Evolutionary conservation across 2,797 vertebrate species (phyloP).

Genomic region (Sebastes baramenuke): DNA sequence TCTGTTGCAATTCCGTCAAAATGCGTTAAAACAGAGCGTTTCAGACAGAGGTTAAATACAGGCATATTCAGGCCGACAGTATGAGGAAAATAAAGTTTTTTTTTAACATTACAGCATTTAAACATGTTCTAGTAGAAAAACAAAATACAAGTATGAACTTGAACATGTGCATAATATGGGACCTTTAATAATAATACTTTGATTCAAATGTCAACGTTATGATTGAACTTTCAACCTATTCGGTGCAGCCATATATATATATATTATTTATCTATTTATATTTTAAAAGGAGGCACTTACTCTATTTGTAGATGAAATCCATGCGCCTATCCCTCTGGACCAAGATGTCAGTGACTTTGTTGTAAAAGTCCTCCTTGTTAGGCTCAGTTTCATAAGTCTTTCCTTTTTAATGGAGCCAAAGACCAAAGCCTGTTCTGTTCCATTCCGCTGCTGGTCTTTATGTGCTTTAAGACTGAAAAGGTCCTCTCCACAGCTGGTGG

Average conservation of each 20-base stretch:
- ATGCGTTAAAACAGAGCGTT: no score
- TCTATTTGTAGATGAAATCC: not conserved
- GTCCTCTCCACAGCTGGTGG: not conserved
- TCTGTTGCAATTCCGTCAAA: no score
- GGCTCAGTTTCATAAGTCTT: not conserved
- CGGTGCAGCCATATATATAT: not conserved
- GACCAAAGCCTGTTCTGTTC: not conserved
- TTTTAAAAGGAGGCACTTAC: not conserved
- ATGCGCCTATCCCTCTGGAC: not conserved
- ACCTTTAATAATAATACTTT: not conserved
- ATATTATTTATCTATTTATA: not conserved
- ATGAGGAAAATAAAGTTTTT: no score
- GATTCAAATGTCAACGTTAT: fast-evolving
- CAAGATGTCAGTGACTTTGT: not conserved
- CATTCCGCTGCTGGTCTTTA: not conserved
- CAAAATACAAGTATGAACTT: no score
- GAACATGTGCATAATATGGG: no score
- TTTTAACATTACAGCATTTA: no score
- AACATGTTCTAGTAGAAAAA: no score
- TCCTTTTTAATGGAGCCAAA: not conserved
- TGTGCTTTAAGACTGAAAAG: not conserved
- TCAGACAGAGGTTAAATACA: no score
- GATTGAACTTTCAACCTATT: fast-evolving
- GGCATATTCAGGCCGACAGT: no score
- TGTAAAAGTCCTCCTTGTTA: not conserved